Base-by-base conservation (phyloP, 2,797 vertebrate species). In the Crocidura indochinensis region DNA sequence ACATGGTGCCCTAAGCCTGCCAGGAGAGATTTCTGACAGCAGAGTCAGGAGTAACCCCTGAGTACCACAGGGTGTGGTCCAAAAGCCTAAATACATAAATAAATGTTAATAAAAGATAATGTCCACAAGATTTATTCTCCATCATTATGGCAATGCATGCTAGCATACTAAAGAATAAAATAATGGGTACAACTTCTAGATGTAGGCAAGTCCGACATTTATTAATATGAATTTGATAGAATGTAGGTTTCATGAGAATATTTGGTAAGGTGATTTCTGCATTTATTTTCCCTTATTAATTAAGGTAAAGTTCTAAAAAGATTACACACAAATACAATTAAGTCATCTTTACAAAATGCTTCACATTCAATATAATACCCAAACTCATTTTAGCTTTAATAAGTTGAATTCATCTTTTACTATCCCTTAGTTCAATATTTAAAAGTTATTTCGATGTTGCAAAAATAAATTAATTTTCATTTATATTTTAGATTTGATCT, bases 371-470 rank as follows among this genome's bases (percentile, higher is more conserved):
- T 20, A 69, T 38, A 91, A 62, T 12, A 73, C 67, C 78, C 38
- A 53, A 69, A 86, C 15, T 71, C 67, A 80, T 22, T 78, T 76
- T 49, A 67, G 38, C 87, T 87, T 9, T 62, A 76, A 75, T 71
- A 10, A 80, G 79, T 89, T 69, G n/a, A 72, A 79, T 49, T 79
- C 87, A 38, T 87, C 29, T 93, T 82, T 53, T 79, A 53, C 31
- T 71, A 88, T 93, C 69, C 62, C 22, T 17, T 56, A 67, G 65
- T 79, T 60, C 1, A 79, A 82, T 67, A 89, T 82, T 69, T 92
- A 9, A 84, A 87, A 87, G 29, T 15, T 73, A 46, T 76, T 89
- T 71, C 82, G 31, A 29, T 47, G 27, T 73, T 27, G 1, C 12
- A 49, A 69, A 69, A 65, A n/a, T 27, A 10, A 17, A 68, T 69